Percentiles rank a stretch among this genome's conserved stretches.
These are phyloP conservation scores for Solea solea DNA, from an alignment of 2,113 vertebrate species.

Conservation along the genomic window DNA sequence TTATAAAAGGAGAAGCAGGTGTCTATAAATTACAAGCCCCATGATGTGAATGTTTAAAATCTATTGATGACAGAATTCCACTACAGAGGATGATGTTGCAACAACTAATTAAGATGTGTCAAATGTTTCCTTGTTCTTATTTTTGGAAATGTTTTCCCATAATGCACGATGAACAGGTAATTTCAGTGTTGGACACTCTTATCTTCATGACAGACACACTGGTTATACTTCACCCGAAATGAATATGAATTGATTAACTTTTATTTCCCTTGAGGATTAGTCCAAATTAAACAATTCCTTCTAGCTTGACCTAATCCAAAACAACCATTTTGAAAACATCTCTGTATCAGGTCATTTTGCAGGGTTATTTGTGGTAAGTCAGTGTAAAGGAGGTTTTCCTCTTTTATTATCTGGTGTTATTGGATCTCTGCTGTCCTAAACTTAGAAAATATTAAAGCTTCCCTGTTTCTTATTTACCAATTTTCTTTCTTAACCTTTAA, in stretches of 20 bases:
- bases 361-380: constrained; percentile 1
- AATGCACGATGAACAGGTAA: no score
- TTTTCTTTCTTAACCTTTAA: constrained; percentile 1
- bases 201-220: neutral
- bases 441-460: constrained; percentile 26
- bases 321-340: constrained; percentile 12
- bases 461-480: constrained; percentile 2
- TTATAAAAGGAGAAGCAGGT: neutral
- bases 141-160: no score
- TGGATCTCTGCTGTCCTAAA: constrained; percentile 19
- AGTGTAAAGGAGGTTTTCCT: neutral
- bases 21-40: constrained; percentile 8
- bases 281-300: neutral
- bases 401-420: constrained; percentile 39
- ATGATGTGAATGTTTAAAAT: constrained; percentile 3
- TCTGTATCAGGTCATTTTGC: constrained; percentile 6
- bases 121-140: no score
- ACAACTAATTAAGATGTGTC: neutral
- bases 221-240: constrained; percentile 5
- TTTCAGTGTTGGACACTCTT: constrained; percentile 6
- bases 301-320: neutral
- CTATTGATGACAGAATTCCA: neutral
- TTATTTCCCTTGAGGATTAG: constrained; percentile 38
- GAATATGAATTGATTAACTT: constrained; percentile 46
- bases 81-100: neutral